Conservation (phyloP, 2,888 invertebrate species). For the Euproctis similis region DNA sequence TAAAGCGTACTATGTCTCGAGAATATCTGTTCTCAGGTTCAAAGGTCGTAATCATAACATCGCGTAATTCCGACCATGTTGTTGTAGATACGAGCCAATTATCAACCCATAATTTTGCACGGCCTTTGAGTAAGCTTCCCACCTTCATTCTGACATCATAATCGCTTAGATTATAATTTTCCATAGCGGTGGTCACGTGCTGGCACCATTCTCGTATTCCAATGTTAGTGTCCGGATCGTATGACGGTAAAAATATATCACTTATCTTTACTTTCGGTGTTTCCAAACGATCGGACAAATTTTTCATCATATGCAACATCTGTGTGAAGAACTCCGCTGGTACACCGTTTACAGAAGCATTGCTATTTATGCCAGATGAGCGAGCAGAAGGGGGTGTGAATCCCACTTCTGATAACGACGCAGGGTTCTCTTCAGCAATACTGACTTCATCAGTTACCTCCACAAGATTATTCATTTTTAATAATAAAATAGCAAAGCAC, state of each 20-base stretch:
- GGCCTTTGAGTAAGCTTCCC: slow-evolving; percentile 21
- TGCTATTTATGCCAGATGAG: neutral
- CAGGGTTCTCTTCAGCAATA: no score
- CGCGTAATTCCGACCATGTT: slow-evolving; percentile 17
- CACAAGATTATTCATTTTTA: no score
- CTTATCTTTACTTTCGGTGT: slow-evolving; percentile 16
- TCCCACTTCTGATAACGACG: no score
- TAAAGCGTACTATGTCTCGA: slow-evolving; percentile 18
- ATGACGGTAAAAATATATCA: slow-evolving; percentile 23
- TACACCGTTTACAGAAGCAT: no score
- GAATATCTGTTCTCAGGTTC: slow-evolving; percentile 22
- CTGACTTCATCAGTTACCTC: no score
- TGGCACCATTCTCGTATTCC: slow-evolving; percentile 26
- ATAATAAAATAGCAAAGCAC: no score
- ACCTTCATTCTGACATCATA: slow-evolving; percentile 26
- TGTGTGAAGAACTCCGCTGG: slow-evolving; percentile 10
- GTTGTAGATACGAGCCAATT: slow-evolving; percentile 24
- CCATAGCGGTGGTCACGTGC: slow-evolving; percentile 16
- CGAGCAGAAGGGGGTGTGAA: no score
- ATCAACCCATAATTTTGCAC: no score
- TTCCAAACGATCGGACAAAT: slow-evolving; percentile 18
- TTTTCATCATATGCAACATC: slow-evolving; percentile 24
- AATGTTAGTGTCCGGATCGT: slow-evolving; percentile 20
- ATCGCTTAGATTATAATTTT: slow-evolving; percentile 19
- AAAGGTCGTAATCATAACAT: slow-evolving; percentile 13